Evolutionary conservation across 2,113 vertebrate species (phyloP), one percentile per base, ranked within the genome.

Genomic region (Chroicocephalus ridibundus): DNA sequence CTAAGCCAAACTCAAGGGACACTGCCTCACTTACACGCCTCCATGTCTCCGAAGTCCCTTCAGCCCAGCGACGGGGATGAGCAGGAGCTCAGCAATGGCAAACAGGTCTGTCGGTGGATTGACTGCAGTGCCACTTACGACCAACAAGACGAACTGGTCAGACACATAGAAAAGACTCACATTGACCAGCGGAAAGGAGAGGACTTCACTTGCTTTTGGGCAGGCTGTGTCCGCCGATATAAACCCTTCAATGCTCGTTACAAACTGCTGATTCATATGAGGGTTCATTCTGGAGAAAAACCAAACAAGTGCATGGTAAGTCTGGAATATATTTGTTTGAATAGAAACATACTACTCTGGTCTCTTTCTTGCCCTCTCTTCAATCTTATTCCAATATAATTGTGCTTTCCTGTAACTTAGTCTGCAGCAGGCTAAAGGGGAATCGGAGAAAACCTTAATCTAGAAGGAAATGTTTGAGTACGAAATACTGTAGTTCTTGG

Each of bases 291-390:
- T 5, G 99, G 99, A 71, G 99, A 99, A 97, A 99, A 99, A 97
- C 99, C 99, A 70, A 99, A 99, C 98, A 99, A 99, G 97, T 99
- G 99, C 70, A 99, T 99, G 99, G 99, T 99, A 97, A 99, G 99
- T 99, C 89, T 95, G 94, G 91, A 96, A 93, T 95, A 72, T 79
- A 95, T 97, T 97, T 97, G 89, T 97, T 95, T 96, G 85, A 94
- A 72, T 60, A 88, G 93, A 96, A 95, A 86, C 71, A 62, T 64
- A 26, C 47, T 82, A 51, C 85, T 91, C 68, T 85, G 46, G 74
- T 96, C 55, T 80, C 52, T 72, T 77, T 49, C 51, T 74, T 86
- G 86, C 81, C 90, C 46, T 70, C 49, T 88, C 54, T 79, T 92
- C 79, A 55, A 0, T 82, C 75, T 90, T 84, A 81, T 31, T 94